Base-by-base conservation (phyloP, 2,113 vertebrate genomes). In the Microtus pennsylvanicus region DNA sequence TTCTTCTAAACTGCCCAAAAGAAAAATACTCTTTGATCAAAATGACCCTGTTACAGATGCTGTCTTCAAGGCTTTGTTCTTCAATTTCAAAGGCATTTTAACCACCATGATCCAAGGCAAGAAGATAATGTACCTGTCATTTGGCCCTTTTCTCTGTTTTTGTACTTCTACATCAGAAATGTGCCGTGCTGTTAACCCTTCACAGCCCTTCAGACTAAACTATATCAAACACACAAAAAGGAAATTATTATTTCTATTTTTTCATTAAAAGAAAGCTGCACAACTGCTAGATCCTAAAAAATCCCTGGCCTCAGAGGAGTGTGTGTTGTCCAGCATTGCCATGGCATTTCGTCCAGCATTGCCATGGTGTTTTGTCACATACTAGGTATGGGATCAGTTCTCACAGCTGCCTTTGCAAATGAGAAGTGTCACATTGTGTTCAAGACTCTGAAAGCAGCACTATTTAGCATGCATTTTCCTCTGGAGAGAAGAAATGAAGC, bases 1-100 rank as follows among this genome's bases (percentile, higher is more conserved):
- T 94, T 97, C 95, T 93, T 90, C 63, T 52, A 75, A 75, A 28
- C 91, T 82, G 92, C 92, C 80, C 63, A 58, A 61, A 77, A 96
- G 88, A n/a, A 81, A 96, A 96, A 90, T 93, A 74, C 74, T 65
- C 24, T 91, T 82, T 91, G 86, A 94, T 90, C 61, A 89, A 50
- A 87, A 88, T 93, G 97, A 96, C 81, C 94, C 77, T 28, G 47
- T 75, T 89, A 75, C 35, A 89, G 77, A 96, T 70, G 55, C 45
- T 72, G 13, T 81, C 92, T 92, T 89, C 52, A 86, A 83, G 91
- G n/a, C 88, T 78, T 95, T 95, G 33, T 93, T 96, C 61, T 83
- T 96, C 78, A 7, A 35, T 91, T 87, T 87, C 50, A 74, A 63
- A 91, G 90, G 77, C 63, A 76, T 75, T 95, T 94, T 86, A 96